Evolutionary conservation across 2,797 vertebrate genomes (phyloP).

Genomic region (Ptychadena robeensis): DNA sequence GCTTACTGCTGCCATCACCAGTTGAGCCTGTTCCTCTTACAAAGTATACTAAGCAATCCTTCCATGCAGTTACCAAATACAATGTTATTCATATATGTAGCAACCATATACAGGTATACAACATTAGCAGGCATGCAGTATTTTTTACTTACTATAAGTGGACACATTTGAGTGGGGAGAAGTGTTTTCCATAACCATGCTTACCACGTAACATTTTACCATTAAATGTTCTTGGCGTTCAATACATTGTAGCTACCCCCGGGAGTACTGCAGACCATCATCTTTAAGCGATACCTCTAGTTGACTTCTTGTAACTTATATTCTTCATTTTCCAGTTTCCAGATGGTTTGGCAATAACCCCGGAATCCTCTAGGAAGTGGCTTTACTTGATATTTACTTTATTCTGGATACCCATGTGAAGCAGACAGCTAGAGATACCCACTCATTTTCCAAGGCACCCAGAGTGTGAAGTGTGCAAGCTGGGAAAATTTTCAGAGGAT

Average conservation of each 20-base stretch:
- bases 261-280: background rate
- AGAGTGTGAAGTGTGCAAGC: slow-evolving; percentile 44
- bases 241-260: background rate
- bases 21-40: too few species aligned
- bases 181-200: background rate
- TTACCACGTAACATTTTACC: slow-evolving; percentile 7
- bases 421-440: slow-evolving; percentile 36
- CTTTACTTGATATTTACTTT: slow-evolving; percentile 9
- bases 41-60: too few species aligned
- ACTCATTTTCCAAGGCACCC: slow-evolving; percentile 44
- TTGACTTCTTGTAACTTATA: slow-evolving; percentile 5
- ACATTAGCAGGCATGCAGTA: too few species aligned
- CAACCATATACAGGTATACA: too few species aligned
- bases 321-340: slow-evolving; percentile 13
- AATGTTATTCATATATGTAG: too few species aligned
- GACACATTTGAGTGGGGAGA: too few species aligned
- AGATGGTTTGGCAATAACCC: slow-evolving; percentile 50
- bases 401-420: slow-evolving; percentile 21
- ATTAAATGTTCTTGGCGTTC: slow-evolving; percentile 2
- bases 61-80: too few species aligned
- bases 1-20: too few species aligned
- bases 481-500: background rate
- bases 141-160: too few species aligned
- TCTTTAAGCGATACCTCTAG: slow-evolving; percentile 9
- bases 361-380: slow-evolving; percentile 34